Percentiles rank a stretch among this genome's conserved stretches.
phyloP scores from a whole-genome alignment of 2,797 vertebrate genomes.

The Myripristis jacobus region DNA sequence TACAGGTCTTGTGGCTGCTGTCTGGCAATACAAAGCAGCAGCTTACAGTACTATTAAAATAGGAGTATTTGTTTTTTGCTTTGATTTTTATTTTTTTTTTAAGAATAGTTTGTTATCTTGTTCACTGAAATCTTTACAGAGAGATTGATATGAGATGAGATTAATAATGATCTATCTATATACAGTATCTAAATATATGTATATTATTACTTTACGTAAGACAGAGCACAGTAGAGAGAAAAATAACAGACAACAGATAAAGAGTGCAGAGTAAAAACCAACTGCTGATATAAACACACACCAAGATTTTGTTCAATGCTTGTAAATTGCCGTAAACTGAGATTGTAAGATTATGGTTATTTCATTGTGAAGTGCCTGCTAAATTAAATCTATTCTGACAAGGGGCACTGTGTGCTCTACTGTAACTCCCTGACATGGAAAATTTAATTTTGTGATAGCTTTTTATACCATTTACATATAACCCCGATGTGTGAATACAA shows the following conservation, averaged over 20 bases:
- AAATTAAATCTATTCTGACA: not conserved
- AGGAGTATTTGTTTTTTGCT: not conserved
- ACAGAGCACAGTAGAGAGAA: not conserved
- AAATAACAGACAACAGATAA: slow-evolving; percentile 35
- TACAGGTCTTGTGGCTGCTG: not conserved
- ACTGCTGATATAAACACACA: slow-evolving; percentile 30
- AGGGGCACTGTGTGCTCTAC: not conserved
- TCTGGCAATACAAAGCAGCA: not conserved
- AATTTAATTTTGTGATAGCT: not conserved
- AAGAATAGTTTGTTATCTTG: not conserved
- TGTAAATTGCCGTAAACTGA: slow-evolving; percentile 34
- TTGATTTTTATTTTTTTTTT: not conserved
- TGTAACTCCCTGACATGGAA: not conserved
- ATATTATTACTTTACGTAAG: slow-evolving; percentile 43
- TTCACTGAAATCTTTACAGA: too few species aligned
- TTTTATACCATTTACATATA: slow-evolving; percentile 51
- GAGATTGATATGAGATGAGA: not conserved
- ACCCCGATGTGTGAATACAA: slow-evolving; percentile 10
- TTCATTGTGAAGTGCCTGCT: not conserved
- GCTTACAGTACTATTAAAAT: not conserved
- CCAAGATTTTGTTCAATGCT: slow-evolving; percentile 22
- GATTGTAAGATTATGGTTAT: slow-evolving; percentile 45
- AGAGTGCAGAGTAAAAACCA: not conserved
- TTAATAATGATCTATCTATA: not conserved
- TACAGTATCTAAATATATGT: not conserved